Evolutionary conservation across 2,888 invertebrate genomes (phyloP).

Genomic region (Coenonympha glycerion): DNA sequence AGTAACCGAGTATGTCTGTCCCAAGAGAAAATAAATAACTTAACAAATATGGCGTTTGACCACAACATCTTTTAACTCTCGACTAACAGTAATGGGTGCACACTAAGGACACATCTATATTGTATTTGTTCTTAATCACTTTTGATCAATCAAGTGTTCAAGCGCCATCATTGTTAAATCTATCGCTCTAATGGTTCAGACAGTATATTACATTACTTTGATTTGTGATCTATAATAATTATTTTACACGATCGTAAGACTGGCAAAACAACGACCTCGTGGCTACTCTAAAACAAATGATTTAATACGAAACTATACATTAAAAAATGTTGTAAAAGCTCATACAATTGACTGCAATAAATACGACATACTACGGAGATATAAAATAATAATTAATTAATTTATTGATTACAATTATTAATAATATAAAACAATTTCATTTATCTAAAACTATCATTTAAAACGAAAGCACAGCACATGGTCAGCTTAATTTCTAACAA

Average conservation of each 20-base stretch:
- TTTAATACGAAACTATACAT: slow-evolving; percentile 44
- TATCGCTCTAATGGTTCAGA: too few relatives aligned
- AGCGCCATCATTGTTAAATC: too few relatives aligned
- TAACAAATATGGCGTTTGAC: too few relatives aligned
- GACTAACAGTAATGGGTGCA: too few relatives aligned
- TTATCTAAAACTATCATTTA: slow-evolving; percentile 70
- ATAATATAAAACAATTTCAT: slow-evolving; percentile 58
- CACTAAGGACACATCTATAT: too few relatives aligned
- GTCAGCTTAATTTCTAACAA: slow-evolving; percentile 69
- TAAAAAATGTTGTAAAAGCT: slow-evolving; percentile 52
- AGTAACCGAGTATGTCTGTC: too few relatives aligned
- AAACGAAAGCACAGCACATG: slow-evolving; percentile 77
- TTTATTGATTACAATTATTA: not conserved
- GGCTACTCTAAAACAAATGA: slow-evolving; percentile 47
- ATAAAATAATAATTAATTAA: slow-evolving; percentile 49
- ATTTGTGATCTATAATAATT: slow-evolving; percentile 58
- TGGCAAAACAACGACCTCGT: slow-evolving; percentile 58
- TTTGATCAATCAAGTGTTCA: too few relatives aligned
- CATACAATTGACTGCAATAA: slow-evolving; percentile 66
- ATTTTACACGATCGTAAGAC: slow-evolving; percentile 50
- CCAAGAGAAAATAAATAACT: too few relatives aligned
- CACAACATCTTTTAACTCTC: too few relatives aligned
- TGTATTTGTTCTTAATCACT: too few relatives aligned
- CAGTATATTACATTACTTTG: slow-evolving; percentile 52
- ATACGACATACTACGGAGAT: slow-evolving; percentile 52